Conservation (phyloP, 2,797 vertebrate genomes). For the Chrysocyon brachyurus region DNA sequence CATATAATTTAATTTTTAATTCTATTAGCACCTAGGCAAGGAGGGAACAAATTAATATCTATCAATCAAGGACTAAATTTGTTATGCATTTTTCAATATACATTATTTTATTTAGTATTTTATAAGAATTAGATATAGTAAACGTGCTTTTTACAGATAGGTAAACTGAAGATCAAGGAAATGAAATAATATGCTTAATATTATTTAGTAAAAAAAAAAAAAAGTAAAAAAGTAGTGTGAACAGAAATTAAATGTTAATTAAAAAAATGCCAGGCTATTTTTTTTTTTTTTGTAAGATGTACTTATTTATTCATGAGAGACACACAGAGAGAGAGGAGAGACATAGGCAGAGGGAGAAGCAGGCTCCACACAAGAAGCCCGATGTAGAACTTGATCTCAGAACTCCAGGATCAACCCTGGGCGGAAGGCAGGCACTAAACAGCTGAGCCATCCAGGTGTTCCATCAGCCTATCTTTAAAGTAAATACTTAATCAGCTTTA, state of each 20-base stretch:
- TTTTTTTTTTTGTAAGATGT: too few species aligned
- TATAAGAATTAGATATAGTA: neutral
- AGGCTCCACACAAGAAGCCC: too few species aligned
- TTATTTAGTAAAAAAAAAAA: neutral
- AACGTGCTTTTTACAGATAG: neutral
- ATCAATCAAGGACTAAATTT: neutral
- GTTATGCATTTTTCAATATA: neutral
- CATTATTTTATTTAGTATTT: neutral
- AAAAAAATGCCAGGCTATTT: neutral
- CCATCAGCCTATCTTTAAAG: neutral
- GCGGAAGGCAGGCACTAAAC: too few species aligned
- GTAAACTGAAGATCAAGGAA: neutral
- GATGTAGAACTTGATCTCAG: too few species aligned
- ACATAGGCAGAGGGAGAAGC: too few species aligned
- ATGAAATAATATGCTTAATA: neutral
- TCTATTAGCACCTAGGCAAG: neutral
- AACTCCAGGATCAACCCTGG: too few species aligned
- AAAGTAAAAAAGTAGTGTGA: neutral
- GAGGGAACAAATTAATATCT: neutral
- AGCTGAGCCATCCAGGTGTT: too few species aligned
- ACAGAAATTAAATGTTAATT: neutral
- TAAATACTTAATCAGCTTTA: neutral
- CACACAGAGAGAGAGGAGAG: too few species aligned
- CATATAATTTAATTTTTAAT: neutral
- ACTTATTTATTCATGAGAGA: too few species aligned